Conservation (phyloP, 1,140 invertebrate genomes). For the Zaprionus inermis region DNA sequence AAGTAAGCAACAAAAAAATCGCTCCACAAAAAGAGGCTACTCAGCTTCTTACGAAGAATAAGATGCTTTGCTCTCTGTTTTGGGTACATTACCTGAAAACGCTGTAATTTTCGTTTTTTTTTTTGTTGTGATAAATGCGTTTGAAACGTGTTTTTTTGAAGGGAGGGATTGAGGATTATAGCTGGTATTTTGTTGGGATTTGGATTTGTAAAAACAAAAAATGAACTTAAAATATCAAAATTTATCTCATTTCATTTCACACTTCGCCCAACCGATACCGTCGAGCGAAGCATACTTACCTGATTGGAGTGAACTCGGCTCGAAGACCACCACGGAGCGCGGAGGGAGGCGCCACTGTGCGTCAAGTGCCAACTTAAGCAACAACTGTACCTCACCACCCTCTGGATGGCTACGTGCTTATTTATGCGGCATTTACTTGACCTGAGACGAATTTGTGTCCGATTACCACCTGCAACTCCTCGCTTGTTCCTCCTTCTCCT, state of each 20-base stretch:
- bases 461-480: slow-evolving; percentile 5
- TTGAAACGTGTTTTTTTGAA: no score
- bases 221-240: slow-evolving; percentile 74
- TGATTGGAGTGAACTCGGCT: slow-evolving; percentile 25
- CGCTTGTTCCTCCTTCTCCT: background rate
- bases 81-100: slow-evolving; percentile 66
- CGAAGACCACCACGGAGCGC: background rate
- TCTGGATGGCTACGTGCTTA: slow-evolving; percentile 69
- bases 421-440: slow-evolving; percentile 50
- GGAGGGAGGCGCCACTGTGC: background rate
- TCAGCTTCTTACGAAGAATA: slow-evolving; percentile 11
- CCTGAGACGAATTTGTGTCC: background rate
- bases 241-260: slow-evolving; percentile 67
- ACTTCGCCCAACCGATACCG: slow-evolving; percentile 83
- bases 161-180: slow-evolving; percentile 8
- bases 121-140: background rate
- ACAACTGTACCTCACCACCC: slow-evolving; percentile 73
- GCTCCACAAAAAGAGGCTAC: slow-evolving; percentile 15
- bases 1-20: slow-evolving; percentile 37
- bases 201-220: slow-evolving; percentile 45
- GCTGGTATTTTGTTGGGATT: slow-evolving; percentile 23
- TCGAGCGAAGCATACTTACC: slow-evolving; percentile 82
- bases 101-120: slow-evolving; percentile 26
- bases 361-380: slow-evolving; percentile 61
- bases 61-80: slow-evolving; percentile 20